Evolutionary conservation across 2,888 invertebrate genomes (phyloP).

Genomic region (Cosmia pyralina): DNA sequence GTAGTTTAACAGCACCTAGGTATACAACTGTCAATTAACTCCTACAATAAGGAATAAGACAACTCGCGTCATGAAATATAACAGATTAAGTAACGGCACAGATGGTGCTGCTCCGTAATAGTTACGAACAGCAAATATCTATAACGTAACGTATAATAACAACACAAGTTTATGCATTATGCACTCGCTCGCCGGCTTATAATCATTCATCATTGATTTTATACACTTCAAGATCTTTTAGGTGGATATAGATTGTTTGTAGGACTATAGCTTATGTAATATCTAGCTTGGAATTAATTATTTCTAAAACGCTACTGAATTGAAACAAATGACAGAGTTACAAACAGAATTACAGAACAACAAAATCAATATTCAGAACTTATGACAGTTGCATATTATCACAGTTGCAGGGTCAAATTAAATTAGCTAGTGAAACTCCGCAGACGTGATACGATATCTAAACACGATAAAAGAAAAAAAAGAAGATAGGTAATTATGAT

Average conservation of each 20-base stretch:
- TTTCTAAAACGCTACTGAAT: background rate
- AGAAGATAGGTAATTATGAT: too few species aligned
- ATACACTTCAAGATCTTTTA: constrained; percentile 41
- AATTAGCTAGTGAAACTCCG: too few species aligned
- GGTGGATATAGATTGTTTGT: constrained; percentile 19
- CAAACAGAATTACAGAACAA: background rate
- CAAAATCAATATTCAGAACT: too few species aligned
- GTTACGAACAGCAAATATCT: constrained; percentile 43
- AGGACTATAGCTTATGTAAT: constrained; percentile 19
- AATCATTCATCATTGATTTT: constrained; percentile 55
- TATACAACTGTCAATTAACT: too few species aligned
- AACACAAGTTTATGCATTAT: constrained; percentile 46
- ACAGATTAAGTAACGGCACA: constrained; percentile 40
- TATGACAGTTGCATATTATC: too few species aligned
- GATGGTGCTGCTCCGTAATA: constrained; percentile 45
- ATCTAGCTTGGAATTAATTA: background rate
- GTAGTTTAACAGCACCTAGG: too few species aligned
- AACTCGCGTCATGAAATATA: constrained; percentile 32
- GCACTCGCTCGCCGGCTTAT: constrained; percentile 27
- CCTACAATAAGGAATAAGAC: constrained; percentile 17
- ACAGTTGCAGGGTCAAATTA: too few species aligned
- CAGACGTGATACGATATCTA: too few species aligned
- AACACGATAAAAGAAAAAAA: too few species aligned
- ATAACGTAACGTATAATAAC: constrained; percentile 51
- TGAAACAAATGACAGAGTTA: background rate